Evolutionary conservation across 2,797 vertebrate species (phyloP), one percentile per base, ranked within the genome.

Genomic region (Galagoides demidoff): DNA sequence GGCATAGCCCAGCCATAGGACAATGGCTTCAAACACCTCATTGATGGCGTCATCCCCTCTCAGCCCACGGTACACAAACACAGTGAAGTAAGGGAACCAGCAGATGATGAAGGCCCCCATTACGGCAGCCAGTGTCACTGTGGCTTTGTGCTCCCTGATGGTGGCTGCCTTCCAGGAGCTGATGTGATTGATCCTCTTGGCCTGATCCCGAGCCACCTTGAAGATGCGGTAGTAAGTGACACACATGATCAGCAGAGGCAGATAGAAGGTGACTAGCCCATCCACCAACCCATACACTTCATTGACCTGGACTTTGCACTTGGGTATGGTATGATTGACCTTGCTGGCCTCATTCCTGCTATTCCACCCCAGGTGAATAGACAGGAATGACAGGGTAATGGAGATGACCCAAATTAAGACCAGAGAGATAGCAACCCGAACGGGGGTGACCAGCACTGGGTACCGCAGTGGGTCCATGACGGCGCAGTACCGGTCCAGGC

Each of bases 11-110:
- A 99, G 98, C 99, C 99, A 99, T 81, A 99, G 96, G 34, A 99
- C 99, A 0, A 99, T 89, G 1, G 99, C 97, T 95, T 98, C 99
- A 49, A 97, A 96, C 1, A 96, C 98, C 11, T 98, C 97, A 31
- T 97, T 98, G 63, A 98, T 92, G 0, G 8, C 96, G 0, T 93
- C 96, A 66, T 99, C 98, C 43, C 98, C 98, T 74, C 76, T 97
- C 34, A 99, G 89, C 29, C 99, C 99, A 29, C 98, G 98, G 97
- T 98, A 99, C 0, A 97, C 99, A 85, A 99, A 99, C 49, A 98
- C 98, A 0, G 99, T 99, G 97, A 99, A 99, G 97, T 99, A 99
- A 22, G 99, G 99, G 92, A 99, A 98, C 99, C 99, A 99, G 98
- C 99, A 99, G 89, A 99, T 82, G 39, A 99, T 94, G 96, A 99